Conservation (phyloP, 2,797 vertebrate genomes). For the Taenioides sp. region DNA sequence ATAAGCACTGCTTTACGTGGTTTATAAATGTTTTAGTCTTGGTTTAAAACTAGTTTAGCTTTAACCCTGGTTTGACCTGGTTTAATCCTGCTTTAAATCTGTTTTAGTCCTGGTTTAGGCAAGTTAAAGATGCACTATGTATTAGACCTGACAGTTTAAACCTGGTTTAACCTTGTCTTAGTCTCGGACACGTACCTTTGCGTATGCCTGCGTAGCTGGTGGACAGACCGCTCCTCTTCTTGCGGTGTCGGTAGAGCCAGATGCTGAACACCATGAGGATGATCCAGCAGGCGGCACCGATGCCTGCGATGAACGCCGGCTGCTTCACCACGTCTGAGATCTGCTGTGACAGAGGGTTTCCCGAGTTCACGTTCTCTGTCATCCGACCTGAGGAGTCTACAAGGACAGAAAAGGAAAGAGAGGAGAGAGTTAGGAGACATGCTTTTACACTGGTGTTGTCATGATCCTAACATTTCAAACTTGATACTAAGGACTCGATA, state of each 20-base stretch:
- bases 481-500: too few relatives aligned
- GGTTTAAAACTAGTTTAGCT: too few relatives aligned
- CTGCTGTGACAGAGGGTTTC: slow-evolving; percentile 89
- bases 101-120: too few relatives aligned
- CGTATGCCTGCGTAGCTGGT: slow-evolving; percentile 96
- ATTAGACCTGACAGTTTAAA: too few relatives aligned
- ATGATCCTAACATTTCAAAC: too few relatives aligned
- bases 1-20: too few relatives aligned
- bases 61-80: too few relatives aligned
- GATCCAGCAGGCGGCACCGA: slow-evolving; percentile 97
- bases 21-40: too few relatives aligned
- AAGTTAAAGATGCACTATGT: too few relatives aligned
- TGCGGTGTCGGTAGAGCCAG: slow-evolving; percentile 95
- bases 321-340: slow-evolving; percentile 97
- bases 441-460: too few relatives aligned
- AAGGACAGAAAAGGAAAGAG: slow-evolving; percentile 6
- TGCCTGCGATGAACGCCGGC: slow-evolving; percentile 97
- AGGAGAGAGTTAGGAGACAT: background rate
- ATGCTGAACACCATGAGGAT: slow-evolving; percentile 98
- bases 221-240: slow-evolving; percentile 92
- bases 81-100: too few relatives aligned
- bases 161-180: background rate
- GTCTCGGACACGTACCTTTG: slow-evolving; percentile 83
- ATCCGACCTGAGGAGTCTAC: slow-evolving; percentile 76
- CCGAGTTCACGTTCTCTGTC: slow-evolving; percentile 47